Conservation (phyloP, 1,140 invertebrate genomes). For the Anoplophora glabripennis region DNA sequence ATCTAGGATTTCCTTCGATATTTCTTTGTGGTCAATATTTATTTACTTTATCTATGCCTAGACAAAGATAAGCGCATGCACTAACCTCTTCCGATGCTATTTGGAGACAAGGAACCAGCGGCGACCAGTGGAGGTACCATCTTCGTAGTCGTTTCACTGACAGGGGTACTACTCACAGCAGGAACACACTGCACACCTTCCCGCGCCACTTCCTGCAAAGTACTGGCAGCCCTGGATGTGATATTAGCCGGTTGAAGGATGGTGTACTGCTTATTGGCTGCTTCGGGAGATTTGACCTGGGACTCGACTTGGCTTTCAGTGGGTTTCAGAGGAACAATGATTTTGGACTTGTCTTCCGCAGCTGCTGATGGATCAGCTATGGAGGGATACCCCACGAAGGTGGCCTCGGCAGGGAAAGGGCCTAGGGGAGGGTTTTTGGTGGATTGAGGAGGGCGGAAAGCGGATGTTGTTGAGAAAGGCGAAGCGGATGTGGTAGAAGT, state of each 20-base stretch:
- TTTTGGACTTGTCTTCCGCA: conserved; percentile 50
- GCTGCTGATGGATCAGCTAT: conserved; percentile 41
- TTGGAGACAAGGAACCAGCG: conserved; percentile 63
- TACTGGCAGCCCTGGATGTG: conserved; percentile 72
- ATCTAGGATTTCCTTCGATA: too few species aligned
- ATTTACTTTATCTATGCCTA: background rate
- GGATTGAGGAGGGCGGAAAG: conserved; percentile 67
- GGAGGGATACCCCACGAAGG: conserved; percentile 61
- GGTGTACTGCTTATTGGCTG: conserved; percentile 67
- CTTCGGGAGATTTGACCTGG: conserved; percentile 52
- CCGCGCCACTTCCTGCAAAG: conserved; percentile 70
- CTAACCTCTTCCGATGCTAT: conserved; percentile 73
- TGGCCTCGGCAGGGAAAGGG: conserved; percentile 61
- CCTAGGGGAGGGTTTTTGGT: conserved; percentile 49
- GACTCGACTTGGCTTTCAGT: conserved; percentile 24
- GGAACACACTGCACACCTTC: conserved; percentile 64
- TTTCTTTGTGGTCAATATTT: too few species aligned
- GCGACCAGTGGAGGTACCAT: conserved; percentile 43
- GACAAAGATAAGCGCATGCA: conserved; percentile 23
- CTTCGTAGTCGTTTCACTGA: conserved; percentile 27
- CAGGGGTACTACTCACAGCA: conserved; percentile 42
- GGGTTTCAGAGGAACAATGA: conserved; percentile 26
- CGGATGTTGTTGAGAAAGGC: conserved; percentile 60
- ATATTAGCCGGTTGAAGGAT: conserved; percentile 76
- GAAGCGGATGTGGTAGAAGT: conserved; percentile 53